These are phyloP conservation scores for Petrolisthes manimaculis DNA, from an alignment of 2,888 invertebrate species.

Conservation along the genomic window DNA sequence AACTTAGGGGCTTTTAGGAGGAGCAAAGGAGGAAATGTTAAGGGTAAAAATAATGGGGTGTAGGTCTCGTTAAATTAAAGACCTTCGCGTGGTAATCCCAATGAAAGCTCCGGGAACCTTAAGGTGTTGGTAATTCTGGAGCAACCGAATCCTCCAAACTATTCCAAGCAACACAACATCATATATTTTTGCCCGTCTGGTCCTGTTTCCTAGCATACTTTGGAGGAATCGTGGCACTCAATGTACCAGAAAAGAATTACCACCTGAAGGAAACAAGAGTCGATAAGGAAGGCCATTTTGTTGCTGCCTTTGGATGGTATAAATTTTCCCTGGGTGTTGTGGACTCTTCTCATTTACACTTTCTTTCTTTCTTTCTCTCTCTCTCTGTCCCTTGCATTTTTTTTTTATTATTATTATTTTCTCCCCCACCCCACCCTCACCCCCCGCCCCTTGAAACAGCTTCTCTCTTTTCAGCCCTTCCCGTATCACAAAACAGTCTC, in stretches of 20 bases:
- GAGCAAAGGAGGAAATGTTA: not conserved
- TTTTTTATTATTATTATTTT: conserved; percentile 5
- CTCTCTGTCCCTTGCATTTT: not conserved
- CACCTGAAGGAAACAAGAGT: conserved; percentile 15
- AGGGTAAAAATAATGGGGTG: conserved; percentile 16
- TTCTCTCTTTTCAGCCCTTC: conserved; percentile 9
- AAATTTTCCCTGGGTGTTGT: conserved; percentile 2
- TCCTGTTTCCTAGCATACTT: too few species aligned
- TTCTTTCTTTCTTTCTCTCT: not conserved
- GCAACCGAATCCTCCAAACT: too few species aligned
- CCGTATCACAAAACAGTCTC: not conserved
- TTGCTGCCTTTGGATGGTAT: conserved; percentile 19
- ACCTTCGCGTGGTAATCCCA: conserved; percentile 21
- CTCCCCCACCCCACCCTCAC: conserved; percentile 1
- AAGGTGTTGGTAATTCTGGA: too few species aligned
- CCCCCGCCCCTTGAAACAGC: conserved; percentile 7
- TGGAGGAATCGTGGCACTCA: too few species aligned
- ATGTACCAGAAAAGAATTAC: too few species aligned
- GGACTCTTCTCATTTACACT: conserved; percentile 11
- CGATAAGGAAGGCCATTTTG: conserved; percentile 28
- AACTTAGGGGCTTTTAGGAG: conserved; percentile 18
- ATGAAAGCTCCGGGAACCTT: conserved; percentile 19
- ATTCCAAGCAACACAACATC: too few species aligned
- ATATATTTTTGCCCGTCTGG: too few species aligned
- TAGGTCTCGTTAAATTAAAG: conserved; percentile 26